Evolutionary conservation across 2,888 invertebrate species (phyloP), one percentile per base, ranked within the genome.

Genomic region (Stratiomys singularior): DNA sequence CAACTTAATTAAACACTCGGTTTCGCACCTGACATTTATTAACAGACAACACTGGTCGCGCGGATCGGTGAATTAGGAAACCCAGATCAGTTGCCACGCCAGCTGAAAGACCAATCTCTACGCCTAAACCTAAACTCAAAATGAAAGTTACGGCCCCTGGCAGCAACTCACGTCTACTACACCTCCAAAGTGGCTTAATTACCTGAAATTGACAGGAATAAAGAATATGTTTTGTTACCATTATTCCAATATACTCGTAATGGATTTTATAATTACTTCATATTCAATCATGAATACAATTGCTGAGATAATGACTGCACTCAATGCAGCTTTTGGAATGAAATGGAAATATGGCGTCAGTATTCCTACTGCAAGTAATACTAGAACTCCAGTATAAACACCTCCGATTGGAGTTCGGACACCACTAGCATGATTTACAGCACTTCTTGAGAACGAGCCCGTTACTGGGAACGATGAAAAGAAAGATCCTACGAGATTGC

Each of bases 231-330:
- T n/a, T n/a, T n/a, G n/a, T n/a, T n/a, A n/a, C n/a, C n/a, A n/a
- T n/a, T n/a, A n/a, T n/a, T n/a, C n/a, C n/a, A n/a, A n/a, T n/a
- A n/a, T n/a, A n/a, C n/a, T 52, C n/a, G 27, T 18, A 23, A 7
- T 2, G 9, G 52, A 9, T 13, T 52, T n/a, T 52, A 13, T 52
- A 18, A 21, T 21, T 67, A 90, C 91, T 89, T 95, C 94, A 85
- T 95, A 96, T 87, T 96, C 96, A 83, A 96, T 95, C 96, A 96
- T 96, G 87, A 95, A 96, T 85, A 97, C 93, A 80, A 98, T 97
- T 81, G 98, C 97, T 85, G 95, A 94, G 81, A 98, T 97, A 79
- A 98, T 97, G 64, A 98, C 96, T 1, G 96, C 96, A 46, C 96
- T 96, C 21, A 98, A 88, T 0, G 96, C 93, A 0, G 96, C 94